phyloP scores from a whole-genome alignment of 2,888 invertebrate genomes.

The Drosophila maculinotata region DNA sequence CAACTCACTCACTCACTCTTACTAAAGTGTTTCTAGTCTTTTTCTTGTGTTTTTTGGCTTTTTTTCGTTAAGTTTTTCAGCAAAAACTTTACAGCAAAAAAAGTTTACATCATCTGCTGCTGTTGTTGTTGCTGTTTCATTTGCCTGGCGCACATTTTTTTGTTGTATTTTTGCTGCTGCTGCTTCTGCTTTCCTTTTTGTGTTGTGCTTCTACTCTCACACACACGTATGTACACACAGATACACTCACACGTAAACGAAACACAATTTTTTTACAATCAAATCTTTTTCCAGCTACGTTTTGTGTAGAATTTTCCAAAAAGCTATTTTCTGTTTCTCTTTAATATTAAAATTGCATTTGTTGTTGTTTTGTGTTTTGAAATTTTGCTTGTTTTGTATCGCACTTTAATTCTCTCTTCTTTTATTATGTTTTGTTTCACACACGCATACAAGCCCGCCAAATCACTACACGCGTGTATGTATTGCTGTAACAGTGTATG shows the following conservation, averaged over 20 bases:
- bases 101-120: slow-evolving; percentile 75
- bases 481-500: slow-evolving; percentile 50
- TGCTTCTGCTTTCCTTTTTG: slow-evolving; percentile 66
- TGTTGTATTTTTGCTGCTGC: slow-evolving; percentile 61
- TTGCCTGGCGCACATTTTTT: slow-evolving; percentile 69
- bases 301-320: slow-evolving; percentile 46
- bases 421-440: slow-evolving; percentile 62
- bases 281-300: slow-evolving; percentile 55
- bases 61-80: slow-evolving; percentile 32
- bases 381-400: slow-evolving; percentile 45
- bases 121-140: slow-evolving; percentile 31
- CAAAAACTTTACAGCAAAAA: slow-evolving; percentile 54
- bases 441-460: slow-evolving; percentile 74
- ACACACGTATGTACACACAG: slow-evolving; percentile 34
- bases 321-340: slow-evolving; percentile 28
- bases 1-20: slow-evolving; percentile 27
- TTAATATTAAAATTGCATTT: slow-evolving; percentile 42
- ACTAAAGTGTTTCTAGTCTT: slow-evolving; percentile 29
- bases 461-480: slow-evolving; percentile 77
- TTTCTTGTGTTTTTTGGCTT: slow-evolving; percentile 19
- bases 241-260: slow-evolving; percentile 43
- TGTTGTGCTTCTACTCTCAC: slow-evolving; percentile 56
- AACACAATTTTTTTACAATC: slow-evolving; percentile 62
- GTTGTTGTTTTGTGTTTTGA: slow-evolving; percentile 42
- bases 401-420: slow-evolving; percentile 44